A percentile compares a stretch with the other conserved stretches of the same genome.
phyloP scores from a whole-genome alignment of 2,888 invertebrate genomes.

The Dryobotodes eremita region DNA sequence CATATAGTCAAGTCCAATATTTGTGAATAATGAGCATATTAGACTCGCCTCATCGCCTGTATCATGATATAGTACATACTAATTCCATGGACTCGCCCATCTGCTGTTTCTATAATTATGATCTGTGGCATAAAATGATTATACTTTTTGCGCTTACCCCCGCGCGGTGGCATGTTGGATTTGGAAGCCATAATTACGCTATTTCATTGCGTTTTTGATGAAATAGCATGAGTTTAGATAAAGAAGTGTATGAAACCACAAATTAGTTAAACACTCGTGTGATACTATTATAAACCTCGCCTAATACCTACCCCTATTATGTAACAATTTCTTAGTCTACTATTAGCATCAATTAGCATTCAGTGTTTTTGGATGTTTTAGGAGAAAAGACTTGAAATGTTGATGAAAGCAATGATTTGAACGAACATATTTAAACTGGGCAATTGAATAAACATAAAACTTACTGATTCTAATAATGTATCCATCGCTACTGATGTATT shows the following conservation, averaged over 20 bases:
- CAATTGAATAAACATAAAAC: background rate
- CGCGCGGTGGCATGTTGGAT: background rate
- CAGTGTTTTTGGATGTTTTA: background rate
- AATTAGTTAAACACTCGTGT: background rate
- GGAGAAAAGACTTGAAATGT: background rate
- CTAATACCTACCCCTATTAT: background rate
- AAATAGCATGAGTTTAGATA: background rate
- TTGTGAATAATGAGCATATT: background rate
- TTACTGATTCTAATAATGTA: constrained; percentile 16
- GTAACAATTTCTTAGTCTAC: background rate
- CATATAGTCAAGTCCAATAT: background rate
- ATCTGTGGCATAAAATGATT: background rate
- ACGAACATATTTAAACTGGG: background rate
- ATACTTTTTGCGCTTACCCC: background rate
- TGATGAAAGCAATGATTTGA: background rate
- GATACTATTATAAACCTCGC: background rate
- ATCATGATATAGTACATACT: background rate
- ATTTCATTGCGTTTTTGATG: background rate
- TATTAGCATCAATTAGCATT: background rate
- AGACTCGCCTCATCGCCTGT: background rate
- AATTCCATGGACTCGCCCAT: background rate
- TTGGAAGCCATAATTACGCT: background rate
- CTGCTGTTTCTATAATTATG: background rate
- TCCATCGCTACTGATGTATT: background rate
- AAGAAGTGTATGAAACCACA: background rate